phyloP scores from a whole-genome alignment of 2,797 vertebrate genomes.

The Bovichtus diacanthus region DNA sequence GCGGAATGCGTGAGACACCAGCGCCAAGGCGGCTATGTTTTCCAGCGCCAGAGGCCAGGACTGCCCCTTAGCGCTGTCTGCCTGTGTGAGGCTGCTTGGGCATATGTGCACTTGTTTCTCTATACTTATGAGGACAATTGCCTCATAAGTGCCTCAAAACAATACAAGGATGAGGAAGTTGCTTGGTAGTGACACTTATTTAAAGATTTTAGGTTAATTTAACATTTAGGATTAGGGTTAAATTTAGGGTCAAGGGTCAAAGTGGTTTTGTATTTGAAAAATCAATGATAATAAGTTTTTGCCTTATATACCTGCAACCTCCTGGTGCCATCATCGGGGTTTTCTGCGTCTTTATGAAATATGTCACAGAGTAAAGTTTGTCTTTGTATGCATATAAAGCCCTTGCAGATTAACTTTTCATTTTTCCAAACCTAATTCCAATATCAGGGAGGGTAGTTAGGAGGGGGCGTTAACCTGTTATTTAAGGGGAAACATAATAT shows the following conservation, averaged over 20 bases:
- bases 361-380: neutral
- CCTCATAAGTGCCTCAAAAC: neutral
- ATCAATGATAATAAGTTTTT: no score
- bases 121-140: neutral
- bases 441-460: neutral
- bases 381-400: constrained; percentile 14
- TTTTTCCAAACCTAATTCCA: neutral
- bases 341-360: constrained; percentile 1
- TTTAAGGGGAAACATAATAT: neutral
- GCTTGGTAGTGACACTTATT: neutral
- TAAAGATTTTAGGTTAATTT: neutral
- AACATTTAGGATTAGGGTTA: neutral
- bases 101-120: neutral
- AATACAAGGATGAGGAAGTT: neutral
- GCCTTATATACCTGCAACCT: no score
- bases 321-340: no score
- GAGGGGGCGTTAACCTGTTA: neutral
- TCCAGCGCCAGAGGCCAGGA: constrained; percentile 47
- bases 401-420: neutral
- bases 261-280: no score
- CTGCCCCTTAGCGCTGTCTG: constrained; percentile 37
- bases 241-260: no score
- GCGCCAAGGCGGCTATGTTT: constrained; percentile 49
- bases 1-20: constrained; percentile 31
- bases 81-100: constrained; percentile 17